These are phyloP conservation scores for Ctenopoma multispine DNA, from an alignment of 2,797 vertebrate species.

Conservation along the genomic window DNA sequence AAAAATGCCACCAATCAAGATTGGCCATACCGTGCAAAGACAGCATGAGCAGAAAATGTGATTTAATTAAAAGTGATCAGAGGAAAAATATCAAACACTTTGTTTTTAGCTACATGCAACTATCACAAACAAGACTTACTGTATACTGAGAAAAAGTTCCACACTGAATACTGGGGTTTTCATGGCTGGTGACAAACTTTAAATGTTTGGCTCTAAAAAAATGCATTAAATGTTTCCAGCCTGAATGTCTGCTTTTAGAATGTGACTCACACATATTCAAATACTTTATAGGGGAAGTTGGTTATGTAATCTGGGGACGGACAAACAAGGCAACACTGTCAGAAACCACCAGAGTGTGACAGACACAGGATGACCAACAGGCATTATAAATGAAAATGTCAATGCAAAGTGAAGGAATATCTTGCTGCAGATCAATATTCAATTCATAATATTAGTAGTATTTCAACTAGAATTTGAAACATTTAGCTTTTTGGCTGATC, in stretches of 20 bases:
- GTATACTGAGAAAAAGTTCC: no score
- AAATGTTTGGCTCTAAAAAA: neutral
- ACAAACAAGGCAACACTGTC: conserved; percentile 49
- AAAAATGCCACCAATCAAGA: neutral
- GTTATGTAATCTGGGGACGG: conserved; percentile 54
- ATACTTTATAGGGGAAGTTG: conserved; percentile 45
- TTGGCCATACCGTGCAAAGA: neutral
- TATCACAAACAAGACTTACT: neutral
- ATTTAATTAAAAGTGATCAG: neutral
- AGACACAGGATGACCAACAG: conserved; percentile 13
- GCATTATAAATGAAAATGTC: neutral
- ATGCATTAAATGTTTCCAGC: neutral
- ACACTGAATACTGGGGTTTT: neutral
- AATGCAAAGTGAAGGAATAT: conserved; percentile 9
- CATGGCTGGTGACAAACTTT: neutral
- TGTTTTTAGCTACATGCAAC: neutral
- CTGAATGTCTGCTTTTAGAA: conserved; percentile 20
- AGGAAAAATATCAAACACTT: neutral
- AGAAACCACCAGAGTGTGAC: conserved; percentile 21
- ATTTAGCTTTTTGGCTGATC: neutral
- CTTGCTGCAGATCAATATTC: neutral
- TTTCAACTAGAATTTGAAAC: neutral
- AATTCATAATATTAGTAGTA: no score
- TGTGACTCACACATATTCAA: neutral
- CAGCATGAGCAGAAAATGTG: neutral